Evolutionary conservation across 2,113 vertebrate genomes (phyloP), one percentile per base, ranked within the genome.

Genomic region (Pipra filicauda): DNA sequence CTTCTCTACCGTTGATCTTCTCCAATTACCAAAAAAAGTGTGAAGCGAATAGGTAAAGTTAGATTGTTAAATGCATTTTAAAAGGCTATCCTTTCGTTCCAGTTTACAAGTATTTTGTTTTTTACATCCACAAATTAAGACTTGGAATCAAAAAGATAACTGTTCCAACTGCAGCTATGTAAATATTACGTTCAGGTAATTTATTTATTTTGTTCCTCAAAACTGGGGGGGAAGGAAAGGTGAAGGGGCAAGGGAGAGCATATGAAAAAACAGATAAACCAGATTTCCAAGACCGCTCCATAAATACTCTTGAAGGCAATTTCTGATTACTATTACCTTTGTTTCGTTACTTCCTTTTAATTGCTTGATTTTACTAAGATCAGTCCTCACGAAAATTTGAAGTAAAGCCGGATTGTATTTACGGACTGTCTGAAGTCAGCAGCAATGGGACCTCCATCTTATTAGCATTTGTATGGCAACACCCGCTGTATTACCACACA

Each of bases 401-500:
- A 89, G 37, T 51, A 70, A 83, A 86, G 46, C 17, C 39, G 27
- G 28, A 48, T 48, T 66, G 46, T 76, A 88, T 86, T 80, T 89
- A 89, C 39, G 52, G 66, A 46, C 31, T 9, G 31, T 14, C 6
- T 46, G 59, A 88, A 44, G 69, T 15, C 3, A 62, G 65, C 26
- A 77, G 76, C 80, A 84, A n/a, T 1, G 7, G 61, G 59, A 84
- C 33, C 48, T 43, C 77, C 77, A 84, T 11, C 2, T 0, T 49
- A 46, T 13, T 2, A 76, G 51, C 59, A 77, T 46, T 3, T 46
- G 46, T 26, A 44, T 6, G 77, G 76, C 39, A 92, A 41, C 24
- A 74, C 43, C 3, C 0, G 14, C 15, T 1, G 19, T 6, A 77
- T 30, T 28, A 16, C 43, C 33, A 33, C 14, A n/a, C 9, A 6